Evolutionary conservation across 2,888 invertebrate species (phyloP), one percentile per base, ranked within the genome.

Genomic region (Drosophila rellima): DNA sequence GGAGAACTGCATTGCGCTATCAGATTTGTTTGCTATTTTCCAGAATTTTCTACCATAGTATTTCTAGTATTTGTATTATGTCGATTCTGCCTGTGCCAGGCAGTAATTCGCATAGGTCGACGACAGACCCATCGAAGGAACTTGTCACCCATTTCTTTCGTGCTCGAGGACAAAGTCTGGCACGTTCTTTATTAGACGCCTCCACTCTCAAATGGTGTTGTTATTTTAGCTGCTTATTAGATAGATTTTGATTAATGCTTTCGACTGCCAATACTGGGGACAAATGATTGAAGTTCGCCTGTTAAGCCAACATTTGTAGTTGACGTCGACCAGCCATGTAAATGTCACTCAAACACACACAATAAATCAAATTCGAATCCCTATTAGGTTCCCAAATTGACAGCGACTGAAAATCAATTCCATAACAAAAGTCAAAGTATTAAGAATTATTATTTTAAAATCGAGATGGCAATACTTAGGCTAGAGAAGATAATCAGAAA

Each of bases 211-310:
- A 33, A 8, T 20, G 55, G 33, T 29, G 26, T 18, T 40, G 23
- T 37, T 33, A 23, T 45, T 76, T 64, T 45, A 45, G 70, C 57
- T 33, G 47, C 44, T 68, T 75, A 67, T 82, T 76, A 69, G 80
- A 70, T 75, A 72, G 72, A 79, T 75, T 87, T 72, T 82, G 88
- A 82, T 82, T 75, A 82, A 82, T 82, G 81, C 44, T 55, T 65
- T 62, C 26, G 35, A 48, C 29, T 56, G 59, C 77, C 65, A 61
- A 51, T 57, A 51, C 37, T 63, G 57, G 59, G 39, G 42, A 74
- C 50, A 71, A 82, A 79, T 75, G 69, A 82, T 84, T 70, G 75
- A 75, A 80, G 76, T 54, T 75, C 60, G 80, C 61, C 66, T 70
- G 69, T 39, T 69, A 64, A 54, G 45, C 26, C 61, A 73, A 70